Evolutionary conservation across 2,113 vertebrate genomes (phyloP).

Genomic region (Hymenochirus boettgeri): DNA sequence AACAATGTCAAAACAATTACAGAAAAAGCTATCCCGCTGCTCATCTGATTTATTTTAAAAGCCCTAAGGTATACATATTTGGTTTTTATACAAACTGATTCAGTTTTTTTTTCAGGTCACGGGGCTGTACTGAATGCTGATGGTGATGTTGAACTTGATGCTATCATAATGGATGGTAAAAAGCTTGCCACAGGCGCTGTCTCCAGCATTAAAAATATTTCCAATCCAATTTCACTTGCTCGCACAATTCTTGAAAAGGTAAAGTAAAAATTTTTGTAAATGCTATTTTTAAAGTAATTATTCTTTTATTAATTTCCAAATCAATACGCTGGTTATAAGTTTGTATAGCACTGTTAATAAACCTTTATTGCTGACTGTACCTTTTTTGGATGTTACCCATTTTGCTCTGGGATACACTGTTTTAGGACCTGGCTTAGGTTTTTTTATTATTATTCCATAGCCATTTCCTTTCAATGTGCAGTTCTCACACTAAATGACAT

Average conservation of each 20-base stretch:
- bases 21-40: slow-evolving; percentile 65
- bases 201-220: slow-evolving; percentile 62
- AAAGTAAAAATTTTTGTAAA: not conserved
- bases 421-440: too few relatives aligned
- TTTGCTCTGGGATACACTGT: too few relatives aligned
- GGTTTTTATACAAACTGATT: slow-evolving; percentile 66
- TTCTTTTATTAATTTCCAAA: too few relatives aligned
- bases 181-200: slow-evolving; percentile 59
- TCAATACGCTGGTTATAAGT: too few relatives aligned
- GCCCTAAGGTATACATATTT: slow-evolving; percentile 60
- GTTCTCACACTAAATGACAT: too few relatives aligned
- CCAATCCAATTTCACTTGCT: slow-evolving; percentile 65
- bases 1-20: slow-evolving; percentile 56
- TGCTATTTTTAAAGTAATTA: too few relatives aligned
- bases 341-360: too few relatives aligned
- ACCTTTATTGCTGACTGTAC: too few relatives aligned
- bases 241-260: slow-evolving; percentile 63
- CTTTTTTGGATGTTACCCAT: too few relatives aligned
- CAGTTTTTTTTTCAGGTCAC: slow-evolving; percentile 64
- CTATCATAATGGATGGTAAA: slow-evolving; percentile 66
- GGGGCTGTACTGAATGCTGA: slow-evolving; percentile 60
- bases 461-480: too few relatives aligned
- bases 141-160: slow-evolving; percentile 65
- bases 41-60: slow-evolving; percentile 64
- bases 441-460: too few relatives aligned